Conservation (phyloP, 2,797 vertebrate genomes). For the Picus viridis region DNA sequence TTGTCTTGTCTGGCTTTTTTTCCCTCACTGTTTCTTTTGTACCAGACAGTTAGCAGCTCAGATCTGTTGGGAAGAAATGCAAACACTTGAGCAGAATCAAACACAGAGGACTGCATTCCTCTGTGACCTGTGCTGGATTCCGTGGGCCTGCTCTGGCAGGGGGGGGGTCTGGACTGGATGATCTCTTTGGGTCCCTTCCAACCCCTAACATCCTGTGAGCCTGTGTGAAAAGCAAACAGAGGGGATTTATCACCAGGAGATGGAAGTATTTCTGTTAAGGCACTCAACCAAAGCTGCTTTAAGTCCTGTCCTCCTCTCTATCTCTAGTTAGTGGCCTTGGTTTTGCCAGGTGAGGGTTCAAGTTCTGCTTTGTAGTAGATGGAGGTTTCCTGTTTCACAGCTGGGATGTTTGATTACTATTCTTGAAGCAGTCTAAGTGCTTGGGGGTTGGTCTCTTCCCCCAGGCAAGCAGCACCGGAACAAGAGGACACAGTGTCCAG, state of each 20-base stretch:
- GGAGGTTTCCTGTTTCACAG: conserved; percentile 24
- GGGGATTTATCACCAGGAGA: not conserved
- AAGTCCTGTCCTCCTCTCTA: not conserved
- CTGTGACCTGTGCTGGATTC: too few species aligned
- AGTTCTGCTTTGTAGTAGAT: conserved; percentile 22
- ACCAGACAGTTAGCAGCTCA: not conserved
- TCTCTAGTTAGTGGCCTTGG: not conserved
- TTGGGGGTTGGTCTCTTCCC: too few species aligned
- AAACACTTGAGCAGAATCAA: not conserved
- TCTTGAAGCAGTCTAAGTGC: not conserved
- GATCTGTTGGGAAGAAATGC: not conserved
- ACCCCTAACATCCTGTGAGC: too few species aligned
- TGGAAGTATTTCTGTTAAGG: not conserved
- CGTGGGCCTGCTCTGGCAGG: too few species aligned
- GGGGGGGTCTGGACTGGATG: too few species aligned
- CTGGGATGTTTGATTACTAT: not conserved
- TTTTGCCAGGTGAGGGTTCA: conserved; percentile 16
- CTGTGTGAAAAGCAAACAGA: not conserved
- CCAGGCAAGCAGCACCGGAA: too few species aligned
- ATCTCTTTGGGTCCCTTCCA: too few species aligned
- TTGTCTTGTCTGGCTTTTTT: not conserved
- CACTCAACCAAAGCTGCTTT: not conserved
- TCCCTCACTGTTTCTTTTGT: not conserved
- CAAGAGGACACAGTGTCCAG: too few species aligned
- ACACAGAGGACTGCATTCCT: not conserved